Percentiles rank a stretch among this genome's conserved stretches.
Conservation (phyloP, 2,888 invertebrate species). For the Ochropleura plecta region DNA sequence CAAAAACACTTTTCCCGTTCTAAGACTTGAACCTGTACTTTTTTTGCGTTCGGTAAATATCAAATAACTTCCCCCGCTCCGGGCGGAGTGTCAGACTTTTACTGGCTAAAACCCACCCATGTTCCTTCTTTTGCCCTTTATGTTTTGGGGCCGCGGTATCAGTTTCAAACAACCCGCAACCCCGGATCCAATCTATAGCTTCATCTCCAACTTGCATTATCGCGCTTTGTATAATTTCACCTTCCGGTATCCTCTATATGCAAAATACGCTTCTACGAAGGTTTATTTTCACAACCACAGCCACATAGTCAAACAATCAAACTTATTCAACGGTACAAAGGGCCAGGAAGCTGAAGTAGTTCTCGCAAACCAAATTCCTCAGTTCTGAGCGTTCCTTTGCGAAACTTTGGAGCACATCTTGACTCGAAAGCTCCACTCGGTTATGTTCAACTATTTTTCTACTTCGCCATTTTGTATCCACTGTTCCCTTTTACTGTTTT, state of each 20-base stretch:
- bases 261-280: neutral
- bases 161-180: no score
- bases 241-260: conserved; percentile 11
- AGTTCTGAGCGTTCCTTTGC: conserved; percentile 79
- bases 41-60: no score
- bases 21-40: no score
- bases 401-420: conserved; percentile 81
- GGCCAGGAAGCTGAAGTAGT: conserved; percentile 68
- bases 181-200: no score
- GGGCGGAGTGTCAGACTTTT: no score
- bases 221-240: neutral
- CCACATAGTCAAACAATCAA: conserved; percentile 52
- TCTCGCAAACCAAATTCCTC: conserved; percentile 77
- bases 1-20: no score
- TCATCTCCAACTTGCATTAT: neutral
- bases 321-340: conserved; percentile 54
- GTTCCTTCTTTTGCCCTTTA: no score
- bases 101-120: no score
- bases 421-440: conserved; percentile 79
- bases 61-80: no score
- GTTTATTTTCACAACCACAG: conserved; percentile 12
- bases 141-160: no score
- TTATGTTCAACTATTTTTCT: conserved; percentile 74
- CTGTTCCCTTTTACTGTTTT: conserved; percentile 55
- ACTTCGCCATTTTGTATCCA: conserved; percentile 57